Base-by-base conservation (phyloP, 2,113 vertebrate species). In the Dunckerocampus dactyliophorus region DNA sequence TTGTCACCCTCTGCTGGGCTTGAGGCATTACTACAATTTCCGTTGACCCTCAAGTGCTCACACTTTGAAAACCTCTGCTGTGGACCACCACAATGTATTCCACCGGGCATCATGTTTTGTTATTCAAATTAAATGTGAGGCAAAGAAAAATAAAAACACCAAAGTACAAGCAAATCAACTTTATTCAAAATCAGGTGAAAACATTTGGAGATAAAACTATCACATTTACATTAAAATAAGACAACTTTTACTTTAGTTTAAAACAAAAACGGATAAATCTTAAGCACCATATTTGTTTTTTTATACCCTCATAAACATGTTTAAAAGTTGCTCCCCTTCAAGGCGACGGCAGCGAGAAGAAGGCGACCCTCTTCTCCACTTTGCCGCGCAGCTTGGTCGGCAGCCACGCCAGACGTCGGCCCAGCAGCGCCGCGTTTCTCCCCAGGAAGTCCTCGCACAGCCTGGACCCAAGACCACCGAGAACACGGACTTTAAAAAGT, bases 371-470 rank as follows among this genome's bases (percentile, higher is more conserved):
- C 74, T 95, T 94, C 67, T 89, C 69, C 47, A 94, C 90, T 57
- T 88, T 90, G 65, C 87, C 77, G 21, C 86, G 59, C 0, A 97
- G 87, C 75, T 92, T 93, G 1, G 87, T 60, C 12, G 95, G 96
- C 76, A 98, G 79, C 57, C 85, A 86, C 0, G 84, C 78, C 12
- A 95, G 90, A 31, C 92, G 90, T 43, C 68, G 85, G 75, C 81
- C 72, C 31, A 97, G 64, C 57, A 90, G 75, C 16, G 77, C 8
- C 0, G 87, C 69, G 11, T 95, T 93, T 81, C 84, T 90, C 45
- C 92, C 94, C 45, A 98, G 92, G 71, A 89, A 90, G 81, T 98
- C 93, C 6, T 95, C 93, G 69, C 93, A 95, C 69, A 92, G 84
- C 79, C 96, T 98, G 59, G 3, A 42, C 10, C 24, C 24, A 28